Evolutionary conservation across 2,797 vertebrate genomes (phyloP), one percentile per base, ranked within the genome.

Genomic region (Bovichtus variegatus): DNA sequence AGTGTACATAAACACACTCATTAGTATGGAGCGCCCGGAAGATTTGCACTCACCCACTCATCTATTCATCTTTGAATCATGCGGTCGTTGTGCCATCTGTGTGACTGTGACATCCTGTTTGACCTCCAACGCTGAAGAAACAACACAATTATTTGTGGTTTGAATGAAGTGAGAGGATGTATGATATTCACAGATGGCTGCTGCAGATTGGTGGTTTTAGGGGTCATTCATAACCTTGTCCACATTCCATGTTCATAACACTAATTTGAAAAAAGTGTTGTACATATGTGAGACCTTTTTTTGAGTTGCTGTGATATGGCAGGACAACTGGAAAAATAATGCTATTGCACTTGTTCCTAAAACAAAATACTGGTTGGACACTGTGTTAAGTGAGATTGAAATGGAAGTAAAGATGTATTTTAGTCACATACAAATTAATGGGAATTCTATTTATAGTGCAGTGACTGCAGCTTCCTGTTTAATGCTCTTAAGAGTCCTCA

Each of bases 81-180:
- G 66, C 80, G 58, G 61, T 90, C 21, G 5, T 68, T 9, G 81
- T 90, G 85, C 84, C 82, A 86, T 88, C 84, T 66, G 68, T 49
- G 3, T 50, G 70, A 55, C 47, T 18, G 36, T 60, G 69, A 19
- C 41, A 9, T 80, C 76, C n/a, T 40, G 19, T 53, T 18, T 75
- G 47, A 68, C 63, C 31, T 63, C 25, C 41, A 46, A 75, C 19
- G 7, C 62, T 41, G 72, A 79, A 38, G 40, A 51, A 31, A 71
- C 19, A 41, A 71, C n/a, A 46, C 18, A 49, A 34, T 9, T 31
- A 8, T 70, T 43, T 65, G 40, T 47, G 60, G 29, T 76, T 65
- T 46, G 63, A 78, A 61, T 73, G 60, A 82, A 85, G 63, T 46
- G 58, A 73, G 44, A 75, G 64, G 44, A 76, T 76, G 46, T 46